Conservation (phyloP, 2,113 vertebrate genomes). For the Petroica traversi region DNA sequence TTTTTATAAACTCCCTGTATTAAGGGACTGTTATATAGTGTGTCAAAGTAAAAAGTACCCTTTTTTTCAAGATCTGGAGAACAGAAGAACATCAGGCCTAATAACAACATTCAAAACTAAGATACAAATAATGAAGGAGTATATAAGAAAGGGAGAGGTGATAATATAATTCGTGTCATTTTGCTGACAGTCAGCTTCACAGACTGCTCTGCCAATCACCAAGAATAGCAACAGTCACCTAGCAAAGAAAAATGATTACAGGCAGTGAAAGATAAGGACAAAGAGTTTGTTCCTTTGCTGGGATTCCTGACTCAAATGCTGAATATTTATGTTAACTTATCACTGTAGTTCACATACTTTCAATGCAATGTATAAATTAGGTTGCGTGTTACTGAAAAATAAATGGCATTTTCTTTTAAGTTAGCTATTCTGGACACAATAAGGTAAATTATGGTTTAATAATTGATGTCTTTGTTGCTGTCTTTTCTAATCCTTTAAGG, state of each 20-base stretch:
- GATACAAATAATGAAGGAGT: background rate
- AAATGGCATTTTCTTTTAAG: slow-evolving; percentile 16
- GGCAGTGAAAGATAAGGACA: slow-evolving; percentile 10
- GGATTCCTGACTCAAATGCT: background rate
- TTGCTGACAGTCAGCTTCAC: slow-evolving; percentile 23
- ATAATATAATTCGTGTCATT: background rate
- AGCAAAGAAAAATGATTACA: background rate
- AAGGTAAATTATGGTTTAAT: slow-evolving; percentile 12
- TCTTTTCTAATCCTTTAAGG: slow-evolving; percentile 1
- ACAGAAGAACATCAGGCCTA: background rate
- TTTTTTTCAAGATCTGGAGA: background rate
- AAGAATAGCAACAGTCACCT: slow-evolving; percentile 24
- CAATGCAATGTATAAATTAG: slow-evolving; percentile 18
- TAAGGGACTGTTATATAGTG: background rate
- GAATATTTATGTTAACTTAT: slow-evolving; percentile 22
- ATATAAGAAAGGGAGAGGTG: background rate
- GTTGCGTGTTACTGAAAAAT: background rate
- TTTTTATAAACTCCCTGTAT: background rate
- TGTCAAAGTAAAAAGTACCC: background rate
- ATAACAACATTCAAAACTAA: background rate
- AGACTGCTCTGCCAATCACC: slow-evolving; percentile 32
- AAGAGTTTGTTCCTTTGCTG: slow-evolving; percentile 7
- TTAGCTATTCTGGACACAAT: background rate
- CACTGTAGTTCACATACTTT: background rate
- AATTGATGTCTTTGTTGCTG: background rate